Base-by-base conservation (phyloP, 2,888 invertebrate genomes). In the Ligdia adustata region DNA sequence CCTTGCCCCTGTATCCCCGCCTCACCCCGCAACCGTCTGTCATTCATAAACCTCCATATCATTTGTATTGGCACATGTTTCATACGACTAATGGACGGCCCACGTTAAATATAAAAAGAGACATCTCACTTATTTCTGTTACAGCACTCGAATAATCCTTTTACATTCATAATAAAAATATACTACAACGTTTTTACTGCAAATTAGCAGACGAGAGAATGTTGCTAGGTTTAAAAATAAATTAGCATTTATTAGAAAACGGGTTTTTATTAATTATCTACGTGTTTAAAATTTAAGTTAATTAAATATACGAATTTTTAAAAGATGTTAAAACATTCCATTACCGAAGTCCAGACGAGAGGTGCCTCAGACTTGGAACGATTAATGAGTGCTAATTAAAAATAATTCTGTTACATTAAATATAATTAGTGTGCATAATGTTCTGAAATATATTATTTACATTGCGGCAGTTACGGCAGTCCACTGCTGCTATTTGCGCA, bases 61-160 rank as follows among this genome's bases (percentile, higher is more conserved):
- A 90, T 89, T 88, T 87, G 86, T 90, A 90, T 90, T 85, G 89
- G 88, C 87, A 89, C 84, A 89, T 87, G 88, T 86, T 88, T 88
- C 86, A 87, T 89, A 85, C 79, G 85, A 85, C 83, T 90, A 90
- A 90, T 88, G 89, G 89, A 87, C 75, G 77, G 70, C 65, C 72
- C 70, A 75, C 72, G 79, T 83, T 83, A 82, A 79, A 84, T 79
- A 79, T 75, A 77, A 71, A 77, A 72, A 77, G 74, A 72, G 71
- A 54, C 34, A 39, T 47, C 48, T 52, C 73, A 74, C 71, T 75
- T 79, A 76, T 75, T 78, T 72, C 79, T 75, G 66, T 75, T 75
- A 73, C 69, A 66, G 60, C 32, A 22, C 16, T 39, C 45, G 24
- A 34, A 29, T 37, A 29, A 26, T 32, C 24, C 18, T 38, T 35